Evolutionary conservation across 2,888 invertebrate species (phyloP), one percentile per base, ranked within the genome.

Genomic region (Drosophila buzzatii): DNA sequence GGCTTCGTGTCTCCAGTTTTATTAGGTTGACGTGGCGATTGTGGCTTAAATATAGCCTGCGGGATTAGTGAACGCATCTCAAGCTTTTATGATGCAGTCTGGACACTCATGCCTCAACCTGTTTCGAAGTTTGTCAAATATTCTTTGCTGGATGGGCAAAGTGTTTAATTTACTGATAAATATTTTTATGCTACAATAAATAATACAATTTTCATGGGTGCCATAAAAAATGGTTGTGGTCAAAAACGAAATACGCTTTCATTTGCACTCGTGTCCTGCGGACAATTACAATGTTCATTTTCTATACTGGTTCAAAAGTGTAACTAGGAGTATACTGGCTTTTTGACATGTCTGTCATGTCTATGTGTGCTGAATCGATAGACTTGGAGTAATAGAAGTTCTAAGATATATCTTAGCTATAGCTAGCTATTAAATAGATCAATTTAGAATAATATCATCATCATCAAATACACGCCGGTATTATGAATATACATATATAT

Each of bases 81-180:
- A 18, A 70, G 70, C 53, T 82, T 89, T 90, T 76, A 79, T 72
- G 87, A 72, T 78, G 71, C 44, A 55, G 23, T 55, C 55, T 39
- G 39, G n/a, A 27, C 9, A 41, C 39, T 52, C 67, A 52, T 39
- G 49, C 37, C 33, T 55, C 67, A 63, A 68, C 39, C 58, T 70
- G 77, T 66, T 65, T 66, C 66, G 66, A 71, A 71, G 12, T 69
- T 81, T 78, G 65, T 67, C 59, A 66, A 78, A 69, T 58, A 56
- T 74, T 69, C 70, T 58, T 31, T 60, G 53, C 31, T 63, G 56
- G 44, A 51, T 65, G 66, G 20, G n/a, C 65, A 81, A 79, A 79
- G 73, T 86, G 72, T 81, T 90, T 86, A 90, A 86, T 90, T 90
- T 86, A 86, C 85, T 90, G 90, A 90, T 86, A 86, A 90, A 89